Base-by-base conservation (phyloP, 2,888 invertebrate genomes). In the Lycocerus yunnanus region DNA sequence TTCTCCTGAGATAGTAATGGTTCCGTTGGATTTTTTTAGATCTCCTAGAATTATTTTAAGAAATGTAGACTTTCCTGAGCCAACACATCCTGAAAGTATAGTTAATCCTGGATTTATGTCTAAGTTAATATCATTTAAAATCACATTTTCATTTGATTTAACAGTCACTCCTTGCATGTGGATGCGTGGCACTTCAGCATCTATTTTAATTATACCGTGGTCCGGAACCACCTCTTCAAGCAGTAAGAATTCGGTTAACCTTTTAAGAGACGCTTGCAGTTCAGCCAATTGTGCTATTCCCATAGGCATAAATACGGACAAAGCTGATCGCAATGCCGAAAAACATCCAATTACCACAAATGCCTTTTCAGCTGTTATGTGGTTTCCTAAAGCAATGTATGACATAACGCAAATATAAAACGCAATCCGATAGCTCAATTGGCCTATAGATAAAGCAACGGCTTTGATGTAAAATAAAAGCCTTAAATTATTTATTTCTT, bases 291-390 rank as follows among this genome's bases (percentile, higher is more conserved):
- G 93, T 1, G 94, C 92, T 79, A 97, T 92, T 67, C 93, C 94
- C 88, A 94, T 93, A 0, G 97, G 97, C 81, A 97, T 95, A 87
- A 95, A 95, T 13, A 96, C 93, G 0, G 95, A 95, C 92, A 97
- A 94, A 13, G 95, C 93, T 81, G 94, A 92, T 27, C 96, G 90
- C 72, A 97, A 88, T 71, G 96, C 93, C 83, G 95, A 96, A 88
- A 95, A 97, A 85, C 97, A 94, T 8, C 96, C 94, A 14, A 96
- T 93, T 67, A 97, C 91, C 73, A 97, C 94, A 87, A 97, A 97
- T n/a, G 96, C 94, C 84, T 91, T 90, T 84, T 97, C 95, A 4
- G 98, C 93, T 4, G 92, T 93, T 80, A 97, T 90, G 80, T 90
- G 86, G 80, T 93, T 88, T 18, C 93, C 93, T 3, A 92, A 88